Conservation (phyloP, 2,888 invertebrate species). For the Archaeoteleia sp. region DNA sequence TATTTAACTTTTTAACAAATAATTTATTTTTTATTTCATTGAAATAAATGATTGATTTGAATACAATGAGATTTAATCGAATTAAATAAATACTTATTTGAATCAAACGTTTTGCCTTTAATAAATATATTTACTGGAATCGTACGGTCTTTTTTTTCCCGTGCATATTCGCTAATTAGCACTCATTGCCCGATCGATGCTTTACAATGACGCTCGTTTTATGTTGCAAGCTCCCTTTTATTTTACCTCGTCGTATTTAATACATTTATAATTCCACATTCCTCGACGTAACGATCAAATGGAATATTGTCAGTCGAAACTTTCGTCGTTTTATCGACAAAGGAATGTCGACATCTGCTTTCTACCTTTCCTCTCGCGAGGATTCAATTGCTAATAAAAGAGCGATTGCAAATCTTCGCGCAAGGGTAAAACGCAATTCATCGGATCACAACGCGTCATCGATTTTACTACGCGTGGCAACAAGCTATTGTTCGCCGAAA, state of each 20-base stretch:
- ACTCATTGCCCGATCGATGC: constrained; percentile 46
- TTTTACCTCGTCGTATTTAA: constrained; percentile 3
- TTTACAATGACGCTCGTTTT: constrained; percentile 13
- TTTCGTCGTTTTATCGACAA: constrained; percentile 29
- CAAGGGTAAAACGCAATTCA: no score
- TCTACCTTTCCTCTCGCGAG: constrained; percentile 32
- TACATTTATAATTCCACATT: constrained; percentile 29
- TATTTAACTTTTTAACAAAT: no score
- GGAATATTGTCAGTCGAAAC: constrained; percentile 40
- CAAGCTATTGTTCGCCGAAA: no score
- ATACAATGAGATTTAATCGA: no score
- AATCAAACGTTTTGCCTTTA: no score
- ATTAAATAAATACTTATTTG: no score
- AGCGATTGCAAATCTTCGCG: constrained; percentile 24
- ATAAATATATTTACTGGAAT: no score
- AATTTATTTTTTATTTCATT: no score
- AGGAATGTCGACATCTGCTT: constrained; percentile 33
- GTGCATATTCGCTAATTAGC: constrained; percentile 47
- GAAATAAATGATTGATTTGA: no score
- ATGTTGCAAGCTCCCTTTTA: constrained; percentile 28
- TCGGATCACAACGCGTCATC: no score
- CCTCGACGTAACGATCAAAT: constrained; percentile 28
- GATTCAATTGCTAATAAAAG: constrained; percentile 48
- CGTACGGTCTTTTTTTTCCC: no score
- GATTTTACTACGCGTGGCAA: no score